Percentiles rank a stretch among this genome's conserved stretches.
These are phyloP conservation scores for Chelon labrosus DNA, from an alignment of 2,797 vertebrate genomes.

Conservation along the genomic window DNA sequence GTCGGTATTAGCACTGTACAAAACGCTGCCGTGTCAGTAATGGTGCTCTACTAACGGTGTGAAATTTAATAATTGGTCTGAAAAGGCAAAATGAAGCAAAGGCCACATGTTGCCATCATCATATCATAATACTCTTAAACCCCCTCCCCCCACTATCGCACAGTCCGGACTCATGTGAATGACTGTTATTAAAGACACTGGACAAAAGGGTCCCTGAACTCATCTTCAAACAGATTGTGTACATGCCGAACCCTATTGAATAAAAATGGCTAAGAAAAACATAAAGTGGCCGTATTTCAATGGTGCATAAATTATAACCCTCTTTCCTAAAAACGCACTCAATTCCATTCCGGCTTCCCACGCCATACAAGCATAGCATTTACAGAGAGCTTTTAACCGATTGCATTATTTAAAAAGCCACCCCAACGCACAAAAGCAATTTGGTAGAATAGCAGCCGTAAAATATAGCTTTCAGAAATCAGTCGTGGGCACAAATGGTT, in stretches of 20 bases:
- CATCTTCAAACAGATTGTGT: slow-evolving; percentile 67
- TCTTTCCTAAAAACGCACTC: slow-evolving; percentile 78
- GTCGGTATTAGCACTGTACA: slow-evolving; percentile 8
- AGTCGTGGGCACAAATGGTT: slow-evolving; percentile 78
- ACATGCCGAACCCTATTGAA: slow-evolving; percentile 73
- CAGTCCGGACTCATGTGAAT: slow-evolving; percentile 49
- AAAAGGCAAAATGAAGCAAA: slow-evolving; percentile 56
- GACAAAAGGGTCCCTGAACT: slow-evolving; percentile 58
- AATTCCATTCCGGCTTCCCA: slow-evolving; percentile 74
- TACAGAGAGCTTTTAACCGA: slow-evolving; percentile 84
- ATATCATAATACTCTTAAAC: slow-evolving; percentile 65
- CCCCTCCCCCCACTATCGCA: slow-evolving; percentile 33
- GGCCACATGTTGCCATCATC: slow-evolving; percentile 58
- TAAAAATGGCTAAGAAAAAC: slow-evolving; percentile 69
- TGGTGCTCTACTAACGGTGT: slow-evolving; percentile 23
- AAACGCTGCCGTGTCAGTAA: slow-evolving; percentile 29
- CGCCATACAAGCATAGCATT: slow-evolving; percentile 76
- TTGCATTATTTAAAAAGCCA: slow-evolving; percentile 87
- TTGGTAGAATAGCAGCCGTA: slow-evolving; percentile 81
- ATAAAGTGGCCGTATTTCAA: slow-evolving; percentile 75
- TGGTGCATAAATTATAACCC: slow-evolving; percentile 80
- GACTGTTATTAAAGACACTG: slow-evolving; percentile 71
- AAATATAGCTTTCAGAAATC: slow-evolving; percentile 80
- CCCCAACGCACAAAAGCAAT: slow-evolving; percentile 84
- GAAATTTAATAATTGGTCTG: slow-evolving; percentile 51